Evolutionary conservation across 2,113 vertebrate species (phyloP).

Genomic region (Cottus gobio): DNA sequence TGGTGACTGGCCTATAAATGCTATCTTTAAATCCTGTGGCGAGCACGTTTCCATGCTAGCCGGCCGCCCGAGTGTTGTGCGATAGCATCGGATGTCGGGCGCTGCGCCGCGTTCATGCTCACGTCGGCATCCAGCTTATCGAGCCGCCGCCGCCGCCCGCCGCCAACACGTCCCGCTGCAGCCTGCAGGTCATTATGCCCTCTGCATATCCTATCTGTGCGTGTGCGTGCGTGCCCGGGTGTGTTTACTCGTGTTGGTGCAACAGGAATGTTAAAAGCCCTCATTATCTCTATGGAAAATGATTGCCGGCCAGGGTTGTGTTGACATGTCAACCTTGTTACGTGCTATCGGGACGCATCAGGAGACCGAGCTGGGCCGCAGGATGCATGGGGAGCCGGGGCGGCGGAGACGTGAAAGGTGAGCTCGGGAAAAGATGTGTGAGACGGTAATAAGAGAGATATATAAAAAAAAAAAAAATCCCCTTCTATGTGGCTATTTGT

Average conservation of each 20-base stretch:
- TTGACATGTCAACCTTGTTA: conserved; percentile 72
- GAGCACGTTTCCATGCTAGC: conserved; percentile 45
- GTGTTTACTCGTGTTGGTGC: conserved; percentile 60
- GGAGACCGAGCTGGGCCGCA: not conserved
- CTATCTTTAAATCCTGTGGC: conserved; percentile 75
- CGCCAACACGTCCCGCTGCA: conserved; percentile 43
- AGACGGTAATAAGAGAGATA: conserved; percentile 55
- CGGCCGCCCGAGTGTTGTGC: conserved; percentile 40
- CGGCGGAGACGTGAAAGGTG: conserved; percentile 15
- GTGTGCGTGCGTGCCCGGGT: conserved; percentile 20
- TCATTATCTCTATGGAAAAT: conserved; percentile 74
- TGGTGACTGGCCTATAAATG: conserved; percentile 62
- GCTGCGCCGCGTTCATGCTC: conserved; percentile 62
- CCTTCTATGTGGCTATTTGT: conserved; percentile 71
- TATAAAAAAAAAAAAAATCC: conserved; percentile 42
- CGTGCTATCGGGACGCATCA: conserved; percentile 37
- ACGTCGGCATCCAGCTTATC: conserved; percentile 69
- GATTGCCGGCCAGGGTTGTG: conserved; percentile 66
- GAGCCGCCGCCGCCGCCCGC: conserved; percentile 22
- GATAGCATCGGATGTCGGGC: conserved; percentile 58
- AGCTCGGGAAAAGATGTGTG: conserved; percentile 27
- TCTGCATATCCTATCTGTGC: conserved; percentile 32
- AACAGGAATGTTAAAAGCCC: conserved; percentile 76
- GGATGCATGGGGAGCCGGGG: not conserved
- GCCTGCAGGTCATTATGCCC: conserved; percentile 65